phyloP scores from a whole-genome alignment of 2,797 vertebrate genomes.

The Brotogeris chrysoptera region DNA sequence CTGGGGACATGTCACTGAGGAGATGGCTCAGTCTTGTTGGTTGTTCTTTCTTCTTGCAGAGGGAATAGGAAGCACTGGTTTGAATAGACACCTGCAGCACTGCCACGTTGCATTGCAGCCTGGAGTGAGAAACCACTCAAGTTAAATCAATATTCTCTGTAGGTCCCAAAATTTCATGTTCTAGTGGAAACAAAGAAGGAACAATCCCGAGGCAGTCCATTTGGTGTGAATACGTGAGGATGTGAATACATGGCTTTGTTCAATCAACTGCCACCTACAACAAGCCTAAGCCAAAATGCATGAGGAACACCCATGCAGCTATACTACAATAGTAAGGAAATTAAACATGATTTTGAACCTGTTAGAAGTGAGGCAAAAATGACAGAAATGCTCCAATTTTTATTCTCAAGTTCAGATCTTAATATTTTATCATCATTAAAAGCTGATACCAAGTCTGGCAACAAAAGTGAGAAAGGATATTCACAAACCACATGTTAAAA shows the following conservation, averaged over 20 bases:
- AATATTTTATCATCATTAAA: not conserved
- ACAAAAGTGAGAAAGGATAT: not conserved
- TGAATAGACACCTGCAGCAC: conserved; percentile 89
- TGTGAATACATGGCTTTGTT: not conserved
- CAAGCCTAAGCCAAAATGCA: not conserved
- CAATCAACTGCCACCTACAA: not conserved
- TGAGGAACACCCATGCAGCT: not conserved
- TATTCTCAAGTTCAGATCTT: not conserved
- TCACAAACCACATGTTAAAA: not conserved
- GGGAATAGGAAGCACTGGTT: conserved; percentile 81
- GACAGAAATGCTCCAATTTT: not conserved
- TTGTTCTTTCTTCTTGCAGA: conserved; percentile 74
- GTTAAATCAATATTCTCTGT: not conserved
- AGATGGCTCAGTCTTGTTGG: conserved; percentile 42
- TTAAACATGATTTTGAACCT: not conserved
- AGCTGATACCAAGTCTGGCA: not conserved
- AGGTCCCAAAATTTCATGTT: rapidly evolving
- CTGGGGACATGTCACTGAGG: conserved; percentile 49
- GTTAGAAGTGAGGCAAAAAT: not conserved
- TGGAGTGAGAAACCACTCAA: conserved; percentile 45
- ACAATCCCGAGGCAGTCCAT: rapidly evolving
- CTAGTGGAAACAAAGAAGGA: not conserved
- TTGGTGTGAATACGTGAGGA: not conserved
- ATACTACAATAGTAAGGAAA: not conserved
- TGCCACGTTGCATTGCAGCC: conserved; percentile 88